These are phyloP conservation scores for Lanius ludovicianus DNA, from an alignment of 2,113 vertebrate species.

Conservation along the genomic window DNA sequence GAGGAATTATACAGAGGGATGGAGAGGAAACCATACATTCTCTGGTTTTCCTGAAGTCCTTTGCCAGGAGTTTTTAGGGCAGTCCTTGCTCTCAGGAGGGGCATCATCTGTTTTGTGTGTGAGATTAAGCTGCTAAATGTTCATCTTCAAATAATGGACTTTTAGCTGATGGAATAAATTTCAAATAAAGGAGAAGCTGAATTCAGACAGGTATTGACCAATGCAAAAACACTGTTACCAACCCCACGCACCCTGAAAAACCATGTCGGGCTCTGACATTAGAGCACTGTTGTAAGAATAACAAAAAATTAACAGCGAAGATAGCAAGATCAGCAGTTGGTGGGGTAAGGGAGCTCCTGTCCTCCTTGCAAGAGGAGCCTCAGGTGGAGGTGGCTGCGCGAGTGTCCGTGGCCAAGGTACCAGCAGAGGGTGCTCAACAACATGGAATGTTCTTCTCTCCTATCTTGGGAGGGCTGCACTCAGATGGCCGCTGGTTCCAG, in stretches of 20 bases:
- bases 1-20: not conserved
- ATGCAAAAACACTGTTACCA: not conserved
- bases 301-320: not conserved
- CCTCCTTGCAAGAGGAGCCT: not conserved
- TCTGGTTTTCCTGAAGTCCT: not conserved
- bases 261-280: not conserved
- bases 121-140: not conserved
- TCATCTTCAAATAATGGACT: not conserved
- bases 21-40: not conserved
- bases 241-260: not conserved
- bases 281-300: not conserved
- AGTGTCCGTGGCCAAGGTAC: not conserved
- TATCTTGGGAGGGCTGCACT: not conserved
- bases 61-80: not conserved
- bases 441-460: not conserved
- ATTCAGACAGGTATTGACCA: not conserved
- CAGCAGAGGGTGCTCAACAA: conserved; percentile 52
- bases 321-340: rapidly evolving
- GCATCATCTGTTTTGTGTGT: not conserved
- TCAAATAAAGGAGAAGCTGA: not conserved
- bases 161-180: not conserved
- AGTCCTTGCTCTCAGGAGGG: not conserved
- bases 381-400: not conserved
- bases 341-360: not conserved
- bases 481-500: not conserved